Base-by-base conservation (phyloP, 2,113 vertebrate species). In the Caretta caretta region DNA sequence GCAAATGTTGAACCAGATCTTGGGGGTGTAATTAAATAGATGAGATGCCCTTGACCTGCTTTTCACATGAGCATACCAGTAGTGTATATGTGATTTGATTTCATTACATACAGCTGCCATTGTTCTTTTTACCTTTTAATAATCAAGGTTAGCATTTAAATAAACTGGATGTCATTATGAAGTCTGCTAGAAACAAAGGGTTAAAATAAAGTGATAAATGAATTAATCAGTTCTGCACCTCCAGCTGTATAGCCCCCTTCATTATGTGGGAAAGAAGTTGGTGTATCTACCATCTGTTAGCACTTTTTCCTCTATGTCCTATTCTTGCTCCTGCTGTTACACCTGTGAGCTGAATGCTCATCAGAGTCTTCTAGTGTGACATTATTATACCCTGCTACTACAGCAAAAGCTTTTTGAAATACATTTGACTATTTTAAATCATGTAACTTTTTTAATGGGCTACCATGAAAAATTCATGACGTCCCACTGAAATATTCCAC, bases 151-250 rank as follows among this genome's bases (percentile, higher is more conserved):
- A 82, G 57, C 80, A 82, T 93, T 93, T 85, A 82, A 92, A 93
- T 92, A 97, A 84, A 85, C 35, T 84, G 16, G 29, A 42, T 82
- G 59, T 79, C 85, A 86, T 94, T 90, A 86, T 85, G 85, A 83
- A 89, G 10, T 79, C 87, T 84, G 16, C 62, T 72, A 87, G 88
- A 93, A 96, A 93, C 57, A 96, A 89, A 95, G 24, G 49, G 78
- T 91, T 85, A 83, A 46, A 94, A 89, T 88, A 96, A 97, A 94
- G 91, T 82, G 90, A 96, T 62, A 96, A 97, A 91, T 80, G 3
- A 86, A 87, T 96, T 95, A 83, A 76, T 90, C 90, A 90, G 51
- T 90, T 95, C 86, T 90, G 50, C 89, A 62, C 49, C 84, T 95
- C 56, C 80, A 93, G 87, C 62, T 86, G 48, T 93, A 51, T 81